phyloP scores from a whole-genome alignment of 2,888 invertebrate genomes.

The Chrysopilus asiliformis region DNA sequence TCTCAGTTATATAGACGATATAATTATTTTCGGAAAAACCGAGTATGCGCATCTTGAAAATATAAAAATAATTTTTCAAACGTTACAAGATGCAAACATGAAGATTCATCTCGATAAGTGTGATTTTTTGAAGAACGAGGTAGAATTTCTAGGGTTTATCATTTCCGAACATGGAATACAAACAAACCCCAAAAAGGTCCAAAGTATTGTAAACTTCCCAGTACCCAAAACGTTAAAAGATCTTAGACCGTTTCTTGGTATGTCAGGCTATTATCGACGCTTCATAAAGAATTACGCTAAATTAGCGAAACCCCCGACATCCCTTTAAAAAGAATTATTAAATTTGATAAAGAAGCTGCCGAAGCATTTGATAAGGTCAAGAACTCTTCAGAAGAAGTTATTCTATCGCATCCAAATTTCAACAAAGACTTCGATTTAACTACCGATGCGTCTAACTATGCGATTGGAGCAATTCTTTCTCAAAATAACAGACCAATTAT shows the following conservation, averaged over 20 bases:
- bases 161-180: constrained; percentile 14
- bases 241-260: constrained; percentile 15
- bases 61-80: constrained; percentile 8
- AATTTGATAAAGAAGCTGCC: no score
- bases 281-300: constrained; percentile 13
- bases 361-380: constrained; percentile 9
- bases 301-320: constrained; percentile 15
- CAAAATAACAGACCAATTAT: constrained; percentile 22
- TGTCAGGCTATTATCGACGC: constrained; percentile 10
- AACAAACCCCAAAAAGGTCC: constrained; percentile 13
- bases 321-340: no score
- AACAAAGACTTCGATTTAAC: constrained; percentile 20
- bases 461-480: constrained; percentile 21
- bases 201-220: constrained; percentile 14
- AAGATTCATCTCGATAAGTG: constrained; percentile 18
- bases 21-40: constrained; percentile 14
- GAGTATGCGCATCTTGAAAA: constrained; percentile 11
- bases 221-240: constrained; percentile 14
- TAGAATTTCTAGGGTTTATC: no score
- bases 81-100: constrained; percentile 13
- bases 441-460: constrained; percentile 23
- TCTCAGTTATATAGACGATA: constrained; percentile 17
- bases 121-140: no score
- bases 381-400: constrained; percentile 10
- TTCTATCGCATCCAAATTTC: constrained; percentile 24